Percentiles rank a stretch among this genome's conserved stretches.
These are phyloP conservation scores for Cydia splendana DNA, from an alignment of 1,140 invertebrate genomes.

Conservation along the genomic window DNA sequence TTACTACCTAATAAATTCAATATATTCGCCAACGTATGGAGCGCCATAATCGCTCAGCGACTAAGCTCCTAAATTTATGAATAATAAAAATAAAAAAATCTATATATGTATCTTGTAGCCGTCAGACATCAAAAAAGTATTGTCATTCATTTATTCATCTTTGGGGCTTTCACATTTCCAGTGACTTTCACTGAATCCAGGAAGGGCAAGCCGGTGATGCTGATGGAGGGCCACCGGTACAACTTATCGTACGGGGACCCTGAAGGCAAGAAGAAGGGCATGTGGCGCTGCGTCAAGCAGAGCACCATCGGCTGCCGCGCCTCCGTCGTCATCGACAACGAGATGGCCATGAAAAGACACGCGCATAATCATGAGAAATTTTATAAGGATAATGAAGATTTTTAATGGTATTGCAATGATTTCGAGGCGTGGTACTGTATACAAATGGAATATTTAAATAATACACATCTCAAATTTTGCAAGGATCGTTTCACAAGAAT, in stretches of 20 bases:
- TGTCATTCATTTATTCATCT: not conserved
- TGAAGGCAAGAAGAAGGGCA: not conserved
- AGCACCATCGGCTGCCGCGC: conserved; percentile 11
- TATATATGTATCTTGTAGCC: no score
- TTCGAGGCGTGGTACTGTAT: no score
- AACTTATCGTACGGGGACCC: not conserved
- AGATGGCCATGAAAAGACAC: not conserved
- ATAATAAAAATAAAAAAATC: no score
- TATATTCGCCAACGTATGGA: no score
- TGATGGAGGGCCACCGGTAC: not conserved
- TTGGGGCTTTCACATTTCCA: not conserved
- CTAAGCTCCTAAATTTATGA: no score
- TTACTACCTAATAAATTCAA: no score
- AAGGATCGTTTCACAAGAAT: no score
- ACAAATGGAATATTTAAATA: no score
- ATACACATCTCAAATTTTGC: no score
- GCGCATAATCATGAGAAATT: not conserved
- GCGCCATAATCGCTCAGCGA: no score
- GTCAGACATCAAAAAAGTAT: not conserved
- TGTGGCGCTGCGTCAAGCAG: conserved; percentile 19
- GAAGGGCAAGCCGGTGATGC: conserved; percentile 12
- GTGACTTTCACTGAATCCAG: not conserved
- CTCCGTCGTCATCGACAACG: not conserved
- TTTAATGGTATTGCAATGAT: not conserved
- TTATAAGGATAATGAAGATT: not conserved